Evolutionary conservation across 1,140 invertebrate genomes (phyloP).

Genomic region (Panagrolaimus sp.): DNA sequence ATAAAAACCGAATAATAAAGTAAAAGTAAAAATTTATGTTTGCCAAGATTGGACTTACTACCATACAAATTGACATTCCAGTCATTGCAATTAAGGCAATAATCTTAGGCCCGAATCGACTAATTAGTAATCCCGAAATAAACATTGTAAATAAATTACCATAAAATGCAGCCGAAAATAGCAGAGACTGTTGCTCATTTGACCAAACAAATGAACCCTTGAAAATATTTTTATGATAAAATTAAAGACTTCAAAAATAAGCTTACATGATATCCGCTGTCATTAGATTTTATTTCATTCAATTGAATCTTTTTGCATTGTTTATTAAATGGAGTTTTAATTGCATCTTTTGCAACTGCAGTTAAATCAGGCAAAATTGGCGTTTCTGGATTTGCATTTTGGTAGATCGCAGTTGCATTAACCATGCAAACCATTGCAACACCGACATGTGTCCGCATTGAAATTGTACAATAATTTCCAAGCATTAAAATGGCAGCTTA

Average conservation of each 20-base stretch:
- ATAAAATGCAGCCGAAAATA: conserved; percentile 2
- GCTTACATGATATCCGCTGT: no score
- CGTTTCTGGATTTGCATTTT: background rate
- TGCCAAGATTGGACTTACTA: background rate
- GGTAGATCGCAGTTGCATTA: background rate
- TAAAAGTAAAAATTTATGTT: background rate
- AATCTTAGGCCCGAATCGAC: conserved; percentile 6
- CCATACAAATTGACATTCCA: no score
- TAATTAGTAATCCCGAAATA: background rate
- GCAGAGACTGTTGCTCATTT: background rate
- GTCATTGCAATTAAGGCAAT: background rate
- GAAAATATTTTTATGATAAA: background rate
- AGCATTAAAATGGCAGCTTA: no score
- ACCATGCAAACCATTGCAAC: conserved; percentile 16
- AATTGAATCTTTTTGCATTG: no score
- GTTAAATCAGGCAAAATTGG: no score
- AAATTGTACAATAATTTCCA: background rate
- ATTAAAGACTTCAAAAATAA: background rate
- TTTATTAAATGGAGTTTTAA: no score
- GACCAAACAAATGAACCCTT: conserved; percentile 7
- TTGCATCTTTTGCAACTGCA: no score
- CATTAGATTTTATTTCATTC: no score
- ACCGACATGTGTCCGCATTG: conserved; percentile 1
- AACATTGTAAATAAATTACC: background rate
- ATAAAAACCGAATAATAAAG: background rate